phyloP scores from a whole-genome alignment of 2,888 invertebrate genomes.

The Lacanobia wlatinum region DNA sequence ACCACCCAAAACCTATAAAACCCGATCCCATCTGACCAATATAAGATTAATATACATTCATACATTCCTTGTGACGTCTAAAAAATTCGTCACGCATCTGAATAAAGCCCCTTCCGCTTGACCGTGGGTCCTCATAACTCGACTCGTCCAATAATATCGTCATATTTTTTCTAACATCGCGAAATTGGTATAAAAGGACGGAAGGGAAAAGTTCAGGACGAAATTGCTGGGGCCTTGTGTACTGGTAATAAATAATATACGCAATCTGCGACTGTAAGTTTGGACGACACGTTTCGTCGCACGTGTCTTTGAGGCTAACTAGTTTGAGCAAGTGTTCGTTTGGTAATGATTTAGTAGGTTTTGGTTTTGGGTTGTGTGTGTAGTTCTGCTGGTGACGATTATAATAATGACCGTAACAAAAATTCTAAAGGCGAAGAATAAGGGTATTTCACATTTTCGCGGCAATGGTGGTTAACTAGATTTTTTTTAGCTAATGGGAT shows the following conservation, averaged over 20 bases:
- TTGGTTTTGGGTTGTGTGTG: constrained; percentile 15
- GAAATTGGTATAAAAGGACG: constrained; percentile 87
- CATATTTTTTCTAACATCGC: constrained; percentile 89
- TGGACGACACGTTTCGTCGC: constrained; percentile 61
- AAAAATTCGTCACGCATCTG: constrained; percentile 68
- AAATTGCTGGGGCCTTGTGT: constrained; percentile 86
- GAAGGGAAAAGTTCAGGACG: constrained; percentile 85
- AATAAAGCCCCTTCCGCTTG: constrained; percentile 83
- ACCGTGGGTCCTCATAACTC: constrained; percentile 84
- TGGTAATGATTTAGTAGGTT: constrained; percentile 48
- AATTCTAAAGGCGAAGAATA: background rate
- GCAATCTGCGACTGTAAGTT: constrained; percentile 83
- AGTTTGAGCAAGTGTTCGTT: constrained; percentile 47
- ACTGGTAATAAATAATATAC: constrained; percentile 88
- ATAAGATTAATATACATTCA: constrained; percentile 60
- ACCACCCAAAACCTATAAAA: constrained; percentile 36
- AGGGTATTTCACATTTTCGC: background rate
- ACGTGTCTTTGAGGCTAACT: constrained; percentile 57
- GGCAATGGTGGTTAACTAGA: no score
- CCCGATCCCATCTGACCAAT: constrained; percentile 48
- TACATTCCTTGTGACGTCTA: constrained; percentile 56
- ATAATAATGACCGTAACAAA: background rate
- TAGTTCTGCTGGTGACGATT: background rate
- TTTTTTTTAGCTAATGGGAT: no score
- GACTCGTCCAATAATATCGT: constrained; percentile 88